Evolutionary conservation across 2,888 invertebrate species (phyloP).

Genomic region (Melinaea menophilus): DNA sequence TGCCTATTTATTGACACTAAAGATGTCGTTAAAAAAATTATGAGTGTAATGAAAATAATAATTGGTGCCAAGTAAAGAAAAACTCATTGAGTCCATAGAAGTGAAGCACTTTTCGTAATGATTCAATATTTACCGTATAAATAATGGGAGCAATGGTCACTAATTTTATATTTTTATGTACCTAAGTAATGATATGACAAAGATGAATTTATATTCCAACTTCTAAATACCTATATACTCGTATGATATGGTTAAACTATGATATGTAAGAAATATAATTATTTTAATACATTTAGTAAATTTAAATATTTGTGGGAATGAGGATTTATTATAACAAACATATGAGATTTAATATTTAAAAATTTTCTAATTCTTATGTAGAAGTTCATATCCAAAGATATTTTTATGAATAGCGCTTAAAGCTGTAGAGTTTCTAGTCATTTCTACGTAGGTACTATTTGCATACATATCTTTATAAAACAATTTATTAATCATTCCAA

Average conservation of each 20-base stretch:
- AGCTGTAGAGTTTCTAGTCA: constrained; percentile 47
- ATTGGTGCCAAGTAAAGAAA: constrained; percentile 58
- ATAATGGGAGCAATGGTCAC: constrained; percentile 66
- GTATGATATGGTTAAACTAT: too few species aligned
- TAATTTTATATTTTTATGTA: constrained; percentile 20
- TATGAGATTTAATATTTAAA: constrained; percentile 8
- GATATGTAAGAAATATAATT: too few species aligned
- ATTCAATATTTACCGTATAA: constrained; percentile 35
- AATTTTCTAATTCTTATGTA: constrained; percentile 14
- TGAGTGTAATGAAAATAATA: constrained; percentile 28
- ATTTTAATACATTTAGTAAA: too few species aligned
- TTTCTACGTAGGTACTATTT: constrained; percentile 45
- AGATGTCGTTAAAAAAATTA: background rate
- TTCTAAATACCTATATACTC: constrained; percentile 16
- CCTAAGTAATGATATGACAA: constrained; percentile 19
- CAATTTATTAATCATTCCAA: constrained; percentile 70
- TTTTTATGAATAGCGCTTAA: constrained; percentile 21
- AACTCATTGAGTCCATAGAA: constrained; percentile 14
- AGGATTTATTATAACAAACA: background rate
- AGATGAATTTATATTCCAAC: constrained; percentile 5
- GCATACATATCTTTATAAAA: constrained; percentile 62
- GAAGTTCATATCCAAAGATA: constrained; percentile 18
- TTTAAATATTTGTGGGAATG: too few species aligned
- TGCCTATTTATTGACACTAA: constrained; percentile 35
- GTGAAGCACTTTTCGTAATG: constrained; percentile 39